Conservation (phyloP, 2,113 vertebrate species). For the Silurus asotus region DNA sequence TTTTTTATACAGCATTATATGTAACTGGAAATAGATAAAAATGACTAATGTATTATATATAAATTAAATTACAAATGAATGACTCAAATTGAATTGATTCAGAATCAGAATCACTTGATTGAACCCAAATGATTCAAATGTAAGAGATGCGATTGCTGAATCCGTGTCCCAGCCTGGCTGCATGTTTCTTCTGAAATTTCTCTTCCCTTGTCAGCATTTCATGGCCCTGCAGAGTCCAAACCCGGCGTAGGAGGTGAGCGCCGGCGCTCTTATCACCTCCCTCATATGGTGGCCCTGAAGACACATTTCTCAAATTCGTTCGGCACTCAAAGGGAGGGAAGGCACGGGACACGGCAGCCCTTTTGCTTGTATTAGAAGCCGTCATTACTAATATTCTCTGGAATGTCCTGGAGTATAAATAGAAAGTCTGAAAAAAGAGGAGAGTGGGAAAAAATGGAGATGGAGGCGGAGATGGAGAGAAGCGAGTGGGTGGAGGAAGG, state of each 20-base stretch:
- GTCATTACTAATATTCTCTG: constrained; percentile 56
- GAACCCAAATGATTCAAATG: too few species aligned
- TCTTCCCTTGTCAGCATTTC: neutral
- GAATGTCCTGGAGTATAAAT: constrained; percentile 54
- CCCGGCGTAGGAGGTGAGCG: constrained; percentile 22
- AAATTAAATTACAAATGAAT: neutral
- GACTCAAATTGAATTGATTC: neutral
- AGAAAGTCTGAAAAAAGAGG: constrained; percentile 22
- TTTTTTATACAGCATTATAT: too few species aligned
- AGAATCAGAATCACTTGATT: too few species aligned
- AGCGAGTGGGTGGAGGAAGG: neutral
- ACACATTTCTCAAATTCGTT: constrained; percentile 19
- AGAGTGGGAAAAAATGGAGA: constrained; percentile 42
- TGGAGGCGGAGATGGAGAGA: constrained; percentile 17
- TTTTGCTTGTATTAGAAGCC: constrained; percentile 50
- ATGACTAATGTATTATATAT: too few species aligned
- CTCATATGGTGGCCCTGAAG: constrained; percentile 33
- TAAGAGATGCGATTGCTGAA: too few species aligned
- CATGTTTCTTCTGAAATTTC: neutral
- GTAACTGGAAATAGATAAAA: too few species aligned
- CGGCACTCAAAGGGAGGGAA: constrained; percentile 25
- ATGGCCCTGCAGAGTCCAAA: neutral
- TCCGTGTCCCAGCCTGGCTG: neutral
- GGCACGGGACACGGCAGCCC: constrained; percentile 28
- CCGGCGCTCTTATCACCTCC: constrained; percentile 26